These are phyloP conservation scores for Flabesymbios commensalis DNA, from an alignment of 2,888 invertebrate species.

Conservation along the genomic window DNA sequence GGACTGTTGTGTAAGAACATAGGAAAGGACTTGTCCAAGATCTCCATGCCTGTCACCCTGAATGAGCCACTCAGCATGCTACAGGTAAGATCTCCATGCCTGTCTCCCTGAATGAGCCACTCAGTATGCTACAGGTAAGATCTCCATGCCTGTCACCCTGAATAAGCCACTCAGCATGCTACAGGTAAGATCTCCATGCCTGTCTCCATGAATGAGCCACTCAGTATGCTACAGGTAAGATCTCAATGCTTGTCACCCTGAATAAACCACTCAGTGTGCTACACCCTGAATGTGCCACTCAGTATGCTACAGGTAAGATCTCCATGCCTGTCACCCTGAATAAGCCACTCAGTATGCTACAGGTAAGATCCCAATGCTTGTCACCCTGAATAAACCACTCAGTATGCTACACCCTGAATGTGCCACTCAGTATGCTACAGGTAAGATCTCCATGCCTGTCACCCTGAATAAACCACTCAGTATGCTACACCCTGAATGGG, in stretches of 20 bases:
- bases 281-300: no score
- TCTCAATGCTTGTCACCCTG: slow-evolving; percentile 84
- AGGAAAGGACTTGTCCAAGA: slow-evolving; percentile 82
- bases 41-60: slow-evolving; percentile 84
- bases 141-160: slow-evolving; percentile 84
- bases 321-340: slow-evolving; percentile 86
- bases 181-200: slow-evolving; percentile 84
- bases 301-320: no score
- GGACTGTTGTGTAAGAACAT: slow-evolving; percentile 76
- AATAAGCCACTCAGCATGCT: slow-evolving; percentile 83
- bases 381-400: no score
- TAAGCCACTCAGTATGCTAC: slow-evolving; percentile 80
- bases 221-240: slow-evolving; percentile 80
- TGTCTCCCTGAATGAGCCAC: slow-evolving; percentile 81
- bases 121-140: slow-evolving; percentile 80
- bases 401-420: no score
- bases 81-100: slow-evolving; percentile 82
- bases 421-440: no score
- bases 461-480: slow-evolving; percentile 83
- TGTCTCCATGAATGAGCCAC: slow-evolving; percentile 81
- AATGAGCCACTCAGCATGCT: slow-evolving; percentile 83
- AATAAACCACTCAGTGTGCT: slow-evolving; percentile 83
- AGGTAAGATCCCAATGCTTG: slow-evolving; percentile 66
- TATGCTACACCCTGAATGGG: no score
- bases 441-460: slow-evolving; percentile 86